Base-by-base conservation (phyloP, 2,113 vertebrate species). In the Psilopogon haemacephalus region DNA sequence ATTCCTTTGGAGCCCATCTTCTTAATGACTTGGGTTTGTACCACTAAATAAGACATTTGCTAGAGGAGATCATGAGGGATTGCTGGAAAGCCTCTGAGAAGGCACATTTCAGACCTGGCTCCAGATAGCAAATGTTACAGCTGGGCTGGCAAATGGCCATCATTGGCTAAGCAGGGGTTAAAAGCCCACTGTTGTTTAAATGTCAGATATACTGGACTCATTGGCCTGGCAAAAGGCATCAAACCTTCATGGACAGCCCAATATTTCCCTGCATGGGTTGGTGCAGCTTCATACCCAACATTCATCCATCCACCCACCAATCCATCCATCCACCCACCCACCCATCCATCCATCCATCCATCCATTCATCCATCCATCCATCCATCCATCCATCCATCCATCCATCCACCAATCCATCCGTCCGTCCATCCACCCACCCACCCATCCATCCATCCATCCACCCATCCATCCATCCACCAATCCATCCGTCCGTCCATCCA, bases 21-120 rank as follows among this genome's bases (percentile, higher is more conserved):
- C 88, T 68, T 94, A 91, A 89, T 88, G 63, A 84, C 46, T 85
- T 86, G 58, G 4, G 88, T 95, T 79, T 54, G 18, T 44, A 60
- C 5, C 1, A 1, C 54, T 58, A 30, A 85, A 21, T 46, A 63
- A 80, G 54, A 37, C 62, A 42, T 3, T 14, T 69, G 40, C 59
- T 59, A 26, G 85, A 60, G 46, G 58, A 76, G 30, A 69, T 56
- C 46, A 72, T 6, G 18, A 38, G 67, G 46, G 32, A 63, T 16
- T 67, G 27, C 38, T 68, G 44, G 58, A 74, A 73, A 68, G 55
- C 30, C 69, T 84, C 50, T 26, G 28, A 60, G 62, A 59, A 21
- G 11, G 27, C 0, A 1, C 0, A 0, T 78, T 73, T 87, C 56
- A 71, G 48, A 78, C 24, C 26, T 8, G 8, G 33, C 40, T 65